Conservation (phyloP, 2,113 vertebrate species). For the Eudorcas thomsonii region DNA sequence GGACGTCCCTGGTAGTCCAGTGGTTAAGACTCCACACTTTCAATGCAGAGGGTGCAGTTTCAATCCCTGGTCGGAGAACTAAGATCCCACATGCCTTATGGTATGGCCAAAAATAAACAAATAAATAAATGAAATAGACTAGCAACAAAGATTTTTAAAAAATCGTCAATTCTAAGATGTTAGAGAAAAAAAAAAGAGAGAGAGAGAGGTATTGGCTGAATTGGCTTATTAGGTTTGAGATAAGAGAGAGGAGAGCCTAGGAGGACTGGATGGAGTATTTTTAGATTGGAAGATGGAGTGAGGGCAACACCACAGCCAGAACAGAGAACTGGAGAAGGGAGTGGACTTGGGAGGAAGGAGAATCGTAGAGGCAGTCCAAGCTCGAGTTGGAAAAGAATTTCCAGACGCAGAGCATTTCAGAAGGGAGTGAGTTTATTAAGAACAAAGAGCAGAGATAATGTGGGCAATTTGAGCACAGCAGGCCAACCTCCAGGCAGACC, state of each 20-base stretch:
- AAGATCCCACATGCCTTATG: neutral
- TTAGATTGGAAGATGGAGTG: neutral
- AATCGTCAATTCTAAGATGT: neutral
- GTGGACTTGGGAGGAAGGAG: neutral
- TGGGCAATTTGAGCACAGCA: neutral
- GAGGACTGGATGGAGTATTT: too few relatives aligned
- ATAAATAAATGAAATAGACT: neutral
- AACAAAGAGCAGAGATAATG: neutral
- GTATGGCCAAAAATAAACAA: neutral
- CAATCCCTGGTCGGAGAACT: neutral
- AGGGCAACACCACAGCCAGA: neutral
- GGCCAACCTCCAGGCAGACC: neutral
- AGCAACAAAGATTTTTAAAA: neutral
- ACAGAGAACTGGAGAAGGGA: neutral
- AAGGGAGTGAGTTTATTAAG: neutral
- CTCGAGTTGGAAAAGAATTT: neutral
- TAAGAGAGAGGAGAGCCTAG: neutral
- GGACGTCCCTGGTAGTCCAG: neutral
- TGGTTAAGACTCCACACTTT: neutral
- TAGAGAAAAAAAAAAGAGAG: rapidly evolving
- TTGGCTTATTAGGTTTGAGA: neutral
- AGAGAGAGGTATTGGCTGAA: neutral
- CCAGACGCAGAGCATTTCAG: neutral
- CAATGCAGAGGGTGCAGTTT: neutral
- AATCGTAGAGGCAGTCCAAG: neutral